phyloP scores from a whole-genome alignment of 2,113 vertebrate genomes.

The Redunca redunca region DNA sequence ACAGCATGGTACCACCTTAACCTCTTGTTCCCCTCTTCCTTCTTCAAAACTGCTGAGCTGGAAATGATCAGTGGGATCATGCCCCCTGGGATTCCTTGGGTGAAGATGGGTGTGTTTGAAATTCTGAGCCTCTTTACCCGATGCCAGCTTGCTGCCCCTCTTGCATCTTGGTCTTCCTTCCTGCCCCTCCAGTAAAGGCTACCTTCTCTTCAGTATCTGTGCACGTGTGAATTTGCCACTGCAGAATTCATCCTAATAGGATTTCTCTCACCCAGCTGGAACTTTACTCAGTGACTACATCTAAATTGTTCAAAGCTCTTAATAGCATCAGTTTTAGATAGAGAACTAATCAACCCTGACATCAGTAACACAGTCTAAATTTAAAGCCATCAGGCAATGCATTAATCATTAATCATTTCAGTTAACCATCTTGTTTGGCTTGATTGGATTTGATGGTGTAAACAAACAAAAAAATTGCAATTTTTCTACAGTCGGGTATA shows the following conservation, averaged over 20 bases:
- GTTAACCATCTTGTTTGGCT: conserved; percentile 42
- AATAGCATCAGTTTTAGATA: conserved; percentile 34
- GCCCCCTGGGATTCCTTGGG: neutral
- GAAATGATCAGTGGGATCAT: neutral
- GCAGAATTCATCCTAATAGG: neutral
- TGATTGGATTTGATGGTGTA: conserved; percentile 56
- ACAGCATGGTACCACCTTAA: neutral
- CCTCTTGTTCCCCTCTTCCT: neutral
- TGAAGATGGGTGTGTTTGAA: neutral
- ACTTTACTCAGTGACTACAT: neutral
- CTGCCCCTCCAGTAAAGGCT: neutral
- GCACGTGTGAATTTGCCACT: neutral
- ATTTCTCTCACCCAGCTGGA: neutral
- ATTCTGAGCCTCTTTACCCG: neutral
- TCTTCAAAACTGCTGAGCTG: neutral
- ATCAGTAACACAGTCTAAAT: conserved; percentile 26
- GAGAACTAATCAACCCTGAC: conserved; percentile 57
- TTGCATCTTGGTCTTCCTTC: no score
- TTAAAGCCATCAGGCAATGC: conserved; percentile 23
- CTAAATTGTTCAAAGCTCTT: conserved; percentile 35
- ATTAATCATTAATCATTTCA: conserved; percentile 35
- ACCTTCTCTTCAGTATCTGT: no score
- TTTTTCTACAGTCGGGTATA: conserved; percentile 28
- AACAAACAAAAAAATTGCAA: conserved; percentile 29
- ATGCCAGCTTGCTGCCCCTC: neutral